Base-by-base conservation (phyloP, 2,797 vertebrate genomes). In the Alca torda region DNA sequence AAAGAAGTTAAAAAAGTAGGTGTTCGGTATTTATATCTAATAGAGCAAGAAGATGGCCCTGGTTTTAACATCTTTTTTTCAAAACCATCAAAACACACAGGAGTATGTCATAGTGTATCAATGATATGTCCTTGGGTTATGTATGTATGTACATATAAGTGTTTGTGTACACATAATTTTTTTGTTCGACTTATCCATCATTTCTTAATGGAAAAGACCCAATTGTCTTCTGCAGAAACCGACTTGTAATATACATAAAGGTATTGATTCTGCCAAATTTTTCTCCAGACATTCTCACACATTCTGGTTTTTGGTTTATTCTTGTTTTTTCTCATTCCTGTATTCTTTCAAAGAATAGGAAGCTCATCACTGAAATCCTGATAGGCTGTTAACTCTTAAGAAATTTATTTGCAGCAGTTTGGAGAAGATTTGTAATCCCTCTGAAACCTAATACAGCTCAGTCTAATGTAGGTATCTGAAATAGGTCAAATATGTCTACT, bases 61-160 rank as follows among this genome's bases (percentile, higher is more conserved):
- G 37, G 2, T 46, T 89, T 75, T 37, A 60, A 60, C n/a, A 68
- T 10, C 3, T 0, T 24, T 85, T 78, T 81, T 69, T 56, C 33
- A 35, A 54, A 79, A 51, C 2, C 24, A 50, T 37, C 13, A 65
- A 70, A 84, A 54, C 6, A 33, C 10, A 26, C 4, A 48, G 20
- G 15, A 77, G 4, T 57, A 24, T 0, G 0, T 26, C 8, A 8
- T 25, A 24, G 1, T 39, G 15, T 35, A 46, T 51, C 12, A 64
- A 8, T 2, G 9, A 33, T 8, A 3, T 35, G 7, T 75, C 10
- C 12, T 51, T 51, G 3, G 26, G 2, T 60, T 77, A 51, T 26
- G 15, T 35, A 24, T 18, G 3, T 37, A 77, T 9, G 2, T n/a
- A 24, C 5, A 4, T 18, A 6, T 4, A 57, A 41, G 8, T 39